Percentiles rank a stretch among this genome's conserved stretches.
Conservation (phyloP, 2,888 invertebrate species). For the Acrobasis consociella region DNA sequence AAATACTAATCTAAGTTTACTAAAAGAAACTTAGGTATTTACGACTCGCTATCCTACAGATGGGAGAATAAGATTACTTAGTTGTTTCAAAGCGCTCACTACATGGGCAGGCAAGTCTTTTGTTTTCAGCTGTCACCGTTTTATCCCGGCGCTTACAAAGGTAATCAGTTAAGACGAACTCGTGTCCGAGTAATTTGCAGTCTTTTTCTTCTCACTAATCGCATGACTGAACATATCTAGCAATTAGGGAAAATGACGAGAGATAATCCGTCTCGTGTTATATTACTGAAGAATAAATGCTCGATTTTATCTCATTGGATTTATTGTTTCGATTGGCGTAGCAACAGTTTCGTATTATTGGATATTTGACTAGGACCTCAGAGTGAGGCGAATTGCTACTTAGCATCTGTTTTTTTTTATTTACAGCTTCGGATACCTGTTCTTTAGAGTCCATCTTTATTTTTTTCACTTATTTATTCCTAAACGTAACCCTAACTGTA, state of each 20-base stretch:
- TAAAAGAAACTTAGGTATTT: too few relatives aligned
- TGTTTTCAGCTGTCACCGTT: neutral
- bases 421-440: too few relatives aligned
- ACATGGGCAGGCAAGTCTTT: too few relatives aligned
- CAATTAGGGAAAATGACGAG: conserved; percentile 23
- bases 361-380: neutral
- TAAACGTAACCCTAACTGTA: too few relatives aligned
- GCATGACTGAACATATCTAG: conserved; percentile 22
- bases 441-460: too few relatives aligned
- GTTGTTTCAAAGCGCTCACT: neutral
- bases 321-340: neutral
- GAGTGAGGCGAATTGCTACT: too few relatives aligned
- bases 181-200: conserved; percentile 4
- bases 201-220: conserved; percentile 19
- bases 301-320: conserved; percentile 20
- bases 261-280: conserved; percentile 17
- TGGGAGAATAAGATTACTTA: neutral
- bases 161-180: conserved; percentile 19
- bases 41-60: too few relatives aligned
- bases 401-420: too few relatives aligned
- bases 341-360: neutral
- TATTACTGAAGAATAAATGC: conserved; percentile 25
- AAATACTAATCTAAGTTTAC: too few relatives aligned
- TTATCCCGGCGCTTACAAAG: conserved; percentile 9
- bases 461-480: too few relatives aligned